phyloP scores from a whole-genome alignment of 2,113 vertebrate species.

The Desmodus rotundus region DNA sequence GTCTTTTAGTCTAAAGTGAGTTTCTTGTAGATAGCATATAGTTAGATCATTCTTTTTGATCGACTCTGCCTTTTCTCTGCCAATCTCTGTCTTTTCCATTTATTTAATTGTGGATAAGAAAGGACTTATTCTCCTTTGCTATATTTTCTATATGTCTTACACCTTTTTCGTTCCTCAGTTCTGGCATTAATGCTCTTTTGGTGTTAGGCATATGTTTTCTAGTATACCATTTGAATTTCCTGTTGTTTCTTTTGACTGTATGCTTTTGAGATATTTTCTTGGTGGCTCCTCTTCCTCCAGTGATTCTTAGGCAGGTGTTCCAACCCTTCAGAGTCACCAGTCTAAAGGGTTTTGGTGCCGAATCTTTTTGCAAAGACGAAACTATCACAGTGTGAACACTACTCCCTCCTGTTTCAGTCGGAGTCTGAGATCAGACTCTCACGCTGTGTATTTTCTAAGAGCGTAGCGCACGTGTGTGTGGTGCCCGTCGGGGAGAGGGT shows the following conservation, averaged over 20 bases:
- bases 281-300: neutral
- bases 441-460: neutral
- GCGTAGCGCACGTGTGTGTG: neutral
- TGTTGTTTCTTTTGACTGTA: neutral
- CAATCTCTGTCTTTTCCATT: neutral
- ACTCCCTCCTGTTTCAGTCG: fast-evolving
- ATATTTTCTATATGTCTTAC: neutral
- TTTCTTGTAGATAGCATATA: neutral
- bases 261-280: neutral
- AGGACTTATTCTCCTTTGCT: neutral
- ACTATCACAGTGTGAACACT: neutral
- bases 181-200: neutral
- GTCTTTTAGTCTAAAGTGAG: neutral
- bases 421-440: neutral
- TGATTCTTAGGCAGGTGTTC: neutral
- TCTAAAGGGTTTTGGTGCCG: neutral
- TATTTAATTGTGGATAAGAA: neutral
- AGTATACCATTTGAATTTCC: neutral
- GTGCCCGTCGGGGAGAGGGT: neutral
- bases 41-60: neutral
- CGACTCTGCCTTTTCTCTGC: neutral
- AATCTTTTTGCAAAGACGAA: neutral
- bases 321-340: neutral
- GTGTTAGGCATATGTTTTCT: neutral
- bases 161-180: neutral